phyloP scores from a whole-genome alignment of 2,888 invertebrate genomes.

The Ormyrus rosae region DNA sequence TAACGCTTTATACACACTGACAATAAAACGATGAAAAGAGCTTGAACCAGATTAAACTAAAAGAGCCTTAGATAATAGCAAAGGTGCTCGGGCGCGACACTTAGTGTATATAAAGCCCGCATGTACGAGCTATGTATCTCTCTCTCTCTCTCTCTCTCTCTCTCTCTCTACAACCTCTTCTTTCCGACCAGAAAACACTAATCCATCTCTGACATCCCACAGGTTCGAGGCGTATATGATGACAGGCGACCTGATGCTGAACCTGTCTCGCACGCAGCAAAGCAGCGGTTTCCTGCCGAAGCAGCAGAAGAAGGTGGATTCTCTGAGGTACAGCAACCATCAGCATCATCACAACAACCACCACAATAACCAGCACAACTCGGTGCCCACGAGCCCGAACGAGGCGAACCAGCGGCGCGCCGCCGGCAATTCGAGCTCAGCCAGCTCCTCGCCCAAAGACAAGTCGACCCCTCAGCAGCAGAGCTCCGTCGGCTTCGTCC shows the following conservation, averaged over 20 bases:
- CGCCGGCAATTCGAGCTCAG: conserved; percentile 77
- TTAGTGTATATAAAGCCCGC: too few relatives aligned
- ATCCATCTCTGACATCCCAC: conserved; percentile 39
- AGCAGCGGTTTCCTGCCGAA: conserved; percentile 80
- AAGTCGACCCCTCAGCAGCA: conserved; percentile 66
- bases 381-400: conserved; percentile 84
- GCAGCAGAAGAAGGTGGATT: conserved; percentile 79
- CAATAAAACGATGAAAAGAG: too few relatives aligned
- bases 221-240: conserved; percentile 97
- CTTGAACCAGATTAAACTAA: too few relatives aligned
- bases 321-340: conserved; percentile 78
- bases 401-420: conserved; percentile 78
- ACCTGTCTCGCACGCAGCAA: conserved; percentile 89
- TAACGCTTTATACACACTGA: too few relatives aligned
- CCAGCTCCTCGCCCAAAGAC: conserved; percentile 78
- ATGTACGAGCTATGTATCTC: too few relatives aligned
- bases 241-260: conserved; percentile 97
- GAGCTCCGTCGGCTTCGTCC: conserved; percentile 80
- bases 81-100: too few relatives aligned
- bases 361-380: conserved; percentile 79
- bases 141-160: too few relatives aligned
- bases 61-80: too few relatives aligned
- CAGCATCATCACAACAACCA: conserved; percentile 76
- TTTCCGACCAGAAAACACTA: too few relatives aligned
- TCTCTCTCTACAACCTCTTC: too few relatives aligned